Conservation (phyloP, 2,113 vertebrate species). For the Anser brachyrhynchus region DNA sequence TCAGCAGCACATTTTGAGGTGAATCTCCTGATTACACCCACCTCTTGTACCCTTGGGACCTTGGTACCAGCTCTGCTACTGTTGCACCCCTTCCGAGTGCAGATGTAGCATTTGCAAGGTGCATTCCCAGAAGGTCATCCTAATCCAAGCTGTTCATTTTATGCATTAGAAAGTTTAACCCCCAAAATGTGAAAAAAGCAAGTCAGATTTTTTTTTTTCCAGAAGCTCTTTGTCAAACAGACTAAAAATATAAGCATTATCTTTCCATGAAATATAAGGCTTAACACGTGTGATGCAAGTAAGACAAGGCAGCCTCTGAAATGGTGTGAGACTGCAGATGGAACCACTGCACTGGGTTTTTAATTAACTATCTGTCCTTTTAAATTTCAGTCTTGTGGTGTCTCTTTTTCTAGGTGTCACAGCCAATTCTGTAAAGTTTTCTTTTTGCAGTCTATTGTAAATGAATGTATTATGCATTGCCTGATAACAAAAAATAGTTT, state of each 20-base stretch:
- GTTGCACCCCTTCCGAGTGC: not conserved
- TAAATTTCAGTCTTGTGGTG: not conserved
- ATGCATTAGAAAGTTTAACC: not conserved
- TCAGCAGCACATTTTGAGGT: not conserved
- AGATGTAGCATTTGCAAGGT: not conserved
- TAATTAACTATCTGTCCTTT: constrained; percentile 29
- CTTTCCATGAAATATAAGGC: not conserved
- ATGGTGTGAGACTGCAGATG: not conserved
- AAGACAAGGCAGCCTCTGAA: not conserved
- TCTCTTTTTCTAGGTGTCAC: not conserved
- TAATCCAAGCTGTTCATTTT: not conserved
- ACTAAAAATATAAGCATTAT: not conserved
- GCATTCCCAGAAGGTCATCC: not conserved
- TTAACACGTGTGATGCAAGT: not conserved
- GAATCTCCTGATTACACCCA: not conserved
- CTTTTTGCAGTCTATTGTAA: not conserved
- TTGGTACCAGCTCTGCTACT: not conserved
- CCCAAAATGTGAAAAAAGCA: not conserved
- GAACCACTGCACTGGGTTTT: not conserved
- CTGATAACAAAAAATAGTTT: constrained; percentile 27
- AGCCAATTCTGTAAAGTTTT: not conserved
- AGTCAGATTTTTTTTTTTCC: not conserved
- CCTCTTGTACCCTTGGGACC: rapidly evolving
- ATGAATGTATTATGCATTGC: not conserved
- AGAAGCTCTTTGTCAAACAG: not conserved